Base-by-base conservation (phyloP, 1,140 invertebrate genomes). In the Zaprionus africanus region DNA sequence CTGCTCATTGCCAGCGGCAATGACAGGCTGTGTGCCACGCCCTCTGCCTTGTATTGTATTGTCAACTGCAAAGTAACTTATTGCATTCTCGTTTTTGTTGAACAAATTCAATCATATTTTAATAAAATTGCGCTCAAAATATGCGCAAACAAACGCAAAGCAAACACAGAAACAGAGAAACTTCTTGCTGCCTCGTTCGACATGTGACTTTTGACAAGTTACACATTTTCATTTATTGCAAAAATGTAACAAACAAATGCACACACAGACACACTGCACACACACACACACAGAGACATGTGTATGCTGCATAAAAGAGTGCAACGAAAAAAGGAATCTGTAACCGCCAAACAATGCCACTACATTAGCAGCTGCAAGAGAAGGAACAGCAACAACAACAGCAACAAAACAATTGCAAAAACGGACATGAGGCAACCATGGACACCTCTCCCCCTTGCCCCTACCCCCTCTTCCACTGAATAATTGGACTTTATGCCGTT, bases 301-400 rank as follows among this genome's bases (percentile, higher is more conserved):
- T 41, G 13, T 17, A 46, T n/a, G 15, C 38, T 41, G 4, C 38
- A 46, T 41, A 19, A 17, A 38, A 31, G 46, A 22, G 11, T 12
- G 41, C 13, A 41, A n/a, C 15, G n/a, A 46, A 17, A n/a, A 28
- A 5, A 38, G 17, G 46, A 69, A 70, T 63, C 66, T 69, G 59
- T 54, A 86, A 86, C 83, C 84, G 67, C 83, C 84, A 86, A 86
- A 86, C 83, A 86, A 83, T 67, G 74, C 84, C 84, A 88, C 83
- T 88, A 88, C 83, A 87, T 87, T 87, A 87, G 83, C 84, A 87
- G 82, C 68, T 78, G 63, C 60, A 15, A 57, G 54, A 67, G 63
- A 61, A 62, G 65, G 41, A 51, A 6, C 26, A 54, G 53, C 24
- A 51, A 24, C 22, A 58, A 62, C 41, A 51, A 6, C 26, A 49